Conservation (phyloP, 1,140 invertebrate genomes). For the Bombus impatiens region DNA sequence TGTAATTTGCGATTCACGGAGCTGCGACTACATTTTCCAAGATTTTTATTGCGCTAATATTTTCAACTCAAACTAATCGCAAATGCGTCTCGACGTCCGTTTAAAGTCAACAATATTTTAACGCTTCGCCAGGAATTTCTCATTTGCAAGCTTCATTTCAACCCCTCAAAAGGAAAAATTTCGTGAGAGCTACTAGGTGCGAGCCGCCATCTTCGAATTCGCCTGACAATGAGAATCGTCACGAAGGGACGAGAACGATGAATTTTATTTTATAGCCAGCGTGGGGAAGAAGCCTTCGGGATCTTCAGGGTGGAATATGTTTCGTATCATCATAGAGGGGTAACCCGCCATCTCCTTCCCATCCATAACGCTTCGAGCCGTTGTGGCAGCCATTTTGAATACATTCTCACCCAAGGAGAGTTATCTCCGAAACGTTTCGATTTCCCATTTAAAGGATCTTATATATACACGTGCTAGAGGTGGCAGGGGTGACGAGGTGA, state of each 20-base stretch:
- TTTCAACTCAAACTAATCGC: too few relatives aligned
- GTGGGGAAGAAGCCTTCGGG: constrained; percentile 66
- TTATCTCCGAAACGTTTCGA: constrained; percentile 82
- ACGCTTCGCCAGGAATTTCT: background rate
- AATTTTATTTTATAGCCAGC: constrained; percentile 82
- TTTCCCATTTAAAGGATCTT: constrained; percentile 82
- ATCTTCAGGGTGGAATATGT: constrained; percentile 82
- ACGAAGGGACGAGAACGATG: constrained; percentile 75
- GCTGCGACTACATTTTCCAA: background rate
- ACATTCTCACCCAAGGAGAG: constrained; percentile 81
- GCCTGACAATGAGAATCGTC: constrained; percentile 42
- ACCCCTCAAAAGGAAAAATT: background rate
- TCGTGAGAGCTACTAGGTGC: background rate
- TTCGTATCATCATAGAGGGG: constrained; percentile 82
- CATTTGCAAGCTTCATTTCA: background rate
- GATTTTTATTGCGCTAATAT: background rate
- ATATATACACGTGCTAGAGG: constrained; percentile 71
- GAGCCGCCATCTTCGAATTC: constrained; percentile 66
- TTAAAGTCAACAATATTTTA: background rate
- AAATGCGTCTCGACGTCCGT: background rate
- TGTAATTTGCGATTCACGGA: background rate
- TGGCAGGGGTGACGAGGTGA: constrained; percentile 56
- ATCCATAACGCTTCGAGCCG: constrained; percentile 74
- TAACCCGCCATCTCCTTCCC: constrained; percentile 77
- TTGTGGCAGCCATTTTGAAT: constrained; percentile 81